Evolutionary conservation across 2,797 vertebrate genomes (phyloP).

Genomic region (Eulemur mongoz): DNA sequence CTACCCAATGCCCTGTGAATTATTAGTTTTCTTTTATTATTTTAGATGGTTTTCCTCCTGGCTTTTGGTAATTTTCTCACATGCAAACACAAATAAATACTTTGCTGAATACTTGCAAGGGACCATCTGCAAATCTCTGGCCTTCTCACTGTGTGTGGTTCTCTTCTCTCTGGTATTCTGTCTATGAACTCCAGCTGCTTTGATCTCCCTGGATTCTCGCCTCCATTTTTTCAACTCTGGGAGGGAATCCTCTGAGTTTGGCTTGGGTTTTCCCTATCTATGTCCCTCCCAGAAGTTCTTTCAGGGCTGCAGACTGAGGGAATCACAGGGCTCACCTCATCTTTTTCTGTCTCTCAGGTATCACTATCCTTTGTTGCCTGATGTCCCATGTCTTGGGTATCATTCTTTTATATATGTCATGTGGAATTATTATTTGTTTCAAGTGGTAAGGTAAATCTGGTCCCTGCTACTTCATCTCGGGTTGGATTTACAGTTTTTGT

Average conservation of each 20-base stretch:
- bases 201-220: background rate
- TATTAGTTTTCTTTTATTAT: background rate
- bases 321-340: background rate
- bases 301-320: background rate
- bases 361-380: background rate
- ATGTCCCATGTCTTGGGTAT: background rate
- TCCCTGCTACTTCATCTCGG: background rate
- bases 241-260: background rate
- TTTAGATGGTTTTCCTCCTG: background rate
- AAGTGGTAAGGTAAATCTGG: background rate
- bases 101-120: background rate
- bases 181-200: background rate
- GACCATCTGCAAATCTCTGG: background rate
- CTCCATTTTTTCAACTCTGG: background rate
- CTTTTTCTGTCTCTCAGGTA: background rate
- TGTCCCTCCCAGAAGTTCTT: background rate
- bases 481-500: background rate
- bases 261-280: background rate
- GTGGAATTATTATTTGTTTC: background rate
- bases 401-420: background rate
- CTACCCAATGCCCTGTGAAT: background rate
- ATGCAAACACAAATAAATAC: background rate
- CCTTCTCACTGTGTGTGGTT: background rate
- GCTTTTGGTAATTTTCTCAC: background rate
- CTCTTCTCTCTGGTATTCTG: background rate